Evolutionary conservation across 1,140 invertebrate species (phyloP), one percentile per base, ranked within the genome.

Genomic region (Acyrthosiphon pisum): DNA sequence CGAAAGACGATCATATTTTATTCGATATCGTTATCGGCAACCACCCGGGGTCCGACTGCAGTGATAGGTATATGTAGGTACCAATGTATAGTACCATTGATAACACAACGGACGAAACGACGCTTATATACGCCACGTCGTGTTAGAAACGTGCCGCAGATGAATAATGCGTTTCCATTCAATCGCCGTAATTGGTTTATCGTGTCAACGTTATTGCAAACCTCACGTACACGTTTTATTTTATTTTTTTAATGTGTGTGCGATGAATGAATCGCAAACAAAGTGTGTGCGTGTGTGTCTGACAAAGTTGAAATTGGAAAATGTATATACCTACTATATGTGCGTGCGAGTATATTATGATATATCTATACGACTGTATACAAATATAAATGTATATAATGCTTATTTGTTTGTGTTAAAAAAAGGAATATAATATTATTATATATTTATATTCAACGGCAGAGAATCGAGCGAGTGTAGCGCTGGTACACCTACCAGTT

Each of bases 91-190:
- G n/a, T n/a, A 84, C 26, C 30, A 44, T 22, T 26, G 41, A n/a
- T 18, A 30, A n/a, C 44, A 37, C n/a, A 2, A 37, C 87, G 26
- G 41, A 4, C 41, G 90, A n/a, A 44, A 76, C 26, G 6, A 6
- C 20, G 6, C n/a, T 8, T 60, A 60, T 60, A 60, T 30, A 81
- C 60, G 48, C 35, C 90, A 83, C 68, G 90, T 83, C 44, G 90
- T 23, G 90, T 91, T 48, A 81, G 90, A 91, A 91, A 91, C 60
- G 90, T 83, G 50, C 56, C 37, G 56, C 41, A 60, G 6, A 90
- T 30, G 9, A 60, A 90, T 48, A 90, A 90, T 68, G 56, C 30
- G 37, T 76, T 83, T 91, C 53, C 68, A 48, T 91, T 81, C 90
- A 35, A 18, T 76, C 26, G 3, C 41, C 41, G 44, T 81, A 91